Conservation (phyloP, 2,113 vertebrate genomes). For the Sinocyclocheilus anophthalmus region DNA sequence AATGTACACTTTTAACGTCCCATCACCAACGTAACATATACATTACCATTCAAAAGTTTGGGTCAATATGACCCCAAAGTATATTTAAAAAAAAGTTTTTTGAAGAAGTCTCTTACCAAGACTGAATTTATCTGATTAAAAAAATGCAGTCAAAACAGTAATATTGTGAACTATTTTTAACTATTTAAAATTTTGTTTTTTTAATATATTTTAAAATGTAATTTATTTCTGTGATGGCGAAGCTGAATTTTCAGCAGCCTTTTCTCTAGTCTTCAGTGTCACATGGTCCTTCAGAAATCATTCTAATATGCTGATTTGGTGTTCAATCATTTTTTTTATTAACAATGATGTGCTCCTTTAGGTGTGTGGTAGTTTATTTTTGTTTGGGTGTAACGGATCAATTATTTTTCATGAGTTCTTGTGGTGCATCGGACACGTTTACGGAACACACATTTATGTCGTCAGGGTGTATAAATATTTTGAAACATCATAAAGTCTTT, state of each 20-base stretch:
- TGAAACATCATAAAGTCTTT: not conserved
- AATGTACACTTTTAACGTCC: too few species aligned
- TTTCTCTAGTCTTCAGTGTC: not conserved
- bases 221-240: too few species aligned
- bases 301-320: not conserved
- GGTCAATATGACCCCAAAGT: too few species aligned
- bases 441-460: too few species aligned
- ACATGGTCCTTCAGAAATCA: not conserved
- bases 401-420: not conserved
- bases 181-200: too few species aligned
- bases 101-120: not conserved
- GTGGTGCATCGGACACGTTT: too few species aligned
- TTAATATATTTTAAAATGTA: too few species aligned
- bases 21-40: not conserved
- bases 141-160: not conserved
- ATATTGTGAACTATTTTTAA: not conserved
- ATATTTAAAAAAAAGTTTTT: not conserved
- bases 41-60: not conserved
- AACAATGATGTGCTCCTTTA: not conserved
- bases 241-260: too few species aligned
- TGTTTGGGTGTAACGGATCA: not conserved
- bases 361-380: not conserved
- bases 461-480: not conserved
- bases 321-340: not conserved
- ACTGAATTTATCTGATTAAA: not conserved